Evolutionary conservation across 2,888 invertebrate species (phyloP).

Genomic region (Protonemura montana): DNA sequence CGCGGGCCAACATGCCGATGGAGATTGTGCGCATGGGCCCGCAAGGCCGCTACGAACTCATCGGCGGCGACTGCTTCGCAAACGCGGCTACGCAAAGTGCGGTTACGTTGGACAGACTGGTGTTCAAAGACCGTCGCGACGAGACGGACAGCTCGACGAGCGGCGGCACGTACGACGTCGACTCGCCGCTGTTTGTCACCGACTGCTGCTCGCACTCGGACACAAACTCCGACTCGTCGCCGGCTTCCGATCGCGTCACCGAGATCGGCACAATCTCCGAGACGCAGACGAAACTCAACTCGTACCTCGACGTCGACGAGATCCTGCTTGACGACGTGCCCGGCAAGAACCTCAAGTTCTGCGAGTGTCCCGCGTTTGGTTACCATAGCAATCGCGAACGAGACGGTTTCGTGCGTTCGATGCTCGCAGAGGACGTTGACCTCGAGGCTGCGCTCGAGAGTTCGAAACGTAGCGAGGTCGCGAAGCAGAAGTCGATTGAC

Average conservation of each 20-base stretch:
- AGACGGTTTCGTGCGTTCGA: conserved; percentile 49
- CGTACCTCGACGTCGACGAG: conserved; percentile 45
- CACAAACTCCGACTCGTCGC: conserved; percentile 39
- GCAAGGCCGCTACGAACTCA: not conserved
- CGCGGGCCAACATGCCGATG: conserved; percentile 33
- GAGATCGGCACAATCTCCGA: conserved; percentile 7
- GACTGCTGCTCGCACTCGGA: conserved; percentile 46
- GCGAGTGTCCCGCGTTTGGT: conserved; percentile 35
- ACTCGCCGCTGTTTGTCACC: conserved; percentile 30
- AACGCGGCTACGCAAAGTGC: not conserved
- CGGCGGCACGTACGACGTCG: conserved; percentile 37
- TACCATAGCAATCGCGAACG: conserved; percentile 45
- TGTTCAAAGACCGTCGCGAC: not conserved
- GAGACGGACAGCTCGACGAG: conserved; percentile 42
- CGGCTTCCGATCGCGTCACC: conserved; percentile 15
- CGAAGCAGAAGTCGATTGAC: conserved; percentile 23
- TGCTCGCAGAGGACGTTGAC: conserved; percentile 54
- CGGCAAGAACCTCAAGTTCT: not conserved
- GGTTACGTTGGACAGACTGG: not conserved
- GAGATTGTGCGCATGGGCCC: conserved; percentile 23
- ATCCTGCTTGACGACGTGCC: conserved; percentile 42
- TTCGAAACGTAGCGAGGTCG: conserved; percentile 34
- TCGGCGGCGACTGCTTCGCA: not conserved
- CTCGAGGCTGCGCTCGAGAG: conserved; percentile 51
- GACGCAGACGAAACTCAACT: conserved; percentile 21